Base-by-base conservation (phyloP, 2,113 vertebrate species). In the Cacatua alba region DNA sequence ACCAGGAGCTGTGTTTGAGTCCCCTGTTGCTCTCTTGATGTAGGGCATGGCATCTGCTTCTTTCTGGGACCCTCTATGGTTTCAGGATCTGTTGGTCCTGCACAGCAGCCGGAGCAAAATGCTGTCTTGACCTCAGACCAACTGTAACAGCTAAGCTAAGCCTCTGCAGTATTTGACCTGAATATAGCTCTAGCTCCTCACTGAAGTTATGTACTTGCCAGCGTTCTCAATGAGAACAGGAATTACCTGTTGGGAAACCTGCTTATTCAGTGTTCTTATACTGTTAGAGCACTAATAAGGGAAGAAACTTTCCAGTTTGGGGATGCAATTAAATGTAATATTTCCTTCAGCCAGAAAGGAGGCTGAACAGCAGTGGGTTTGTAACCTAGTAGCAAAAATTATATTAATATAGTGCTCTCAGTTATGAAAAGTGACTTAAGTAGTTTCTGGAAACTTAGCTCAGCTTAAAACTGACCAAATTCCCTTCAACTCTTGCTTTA, bases 201-300 rank as follows among this genome's bases (percentile, higher is more conserved):
- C 24, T 62, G 82, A 52, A 55, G 51, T 51, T 63, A 6, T 60
- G 3, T 7, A 15, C 41, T 68, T 94, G 72, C 91, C 82, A 67
- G 39, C 49, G 57, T n/a, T 57, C 81, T 81, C 60, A n/a, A 5
- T 26, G 26, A 63, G 69, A 79, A 78, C 9, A 0, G 74, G 91
- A 92, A 82, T 88, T 94, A 92, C 81, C 81, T 85, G 84, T 75
- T 89, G 62, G 35, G 57, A 95, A 86, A 79, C 81, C 57, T 84
- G 72, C 15, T 79, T 81, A 26, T 91, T 78, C 89, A 57, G 13
- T 82, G n/a, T 46, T 52, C 62, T 83, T 67, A 26, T 49, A 82
- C 31, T 79, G 52, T 52, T 49, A 55, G 55, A 86, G 65, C 51
- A 57, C 23, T 41, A 78, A 51, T 46, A 55, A 71, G 64, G 53